phyloP scores from a whole-genome alignment of 2,888 invertebrate genomes.

The Drosophila phalerata region DNA sequence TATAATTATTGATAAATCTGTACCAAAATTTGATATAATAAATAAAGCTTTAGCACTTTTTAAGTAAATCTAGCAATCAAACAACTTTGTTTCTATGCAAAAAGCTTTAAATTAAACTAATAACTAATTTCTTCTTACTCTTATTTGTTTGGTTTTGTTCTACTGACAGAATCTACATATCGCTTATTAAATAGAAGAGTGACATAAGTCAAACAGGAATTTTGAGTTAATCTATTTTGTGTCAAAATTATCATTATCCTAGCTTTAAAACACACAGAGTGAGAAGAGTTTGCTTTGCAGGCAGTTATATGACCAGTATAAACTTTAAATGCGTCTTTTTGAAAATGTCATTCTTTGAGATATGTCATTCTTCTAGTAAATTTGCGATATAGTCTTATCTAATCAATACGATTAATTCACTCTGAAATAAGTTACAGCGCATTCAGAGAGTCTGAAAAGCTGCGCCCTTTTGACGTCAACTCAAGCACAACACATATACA shows the following conservation, averaged over 20 bases:
- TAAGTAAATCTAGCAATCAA: background rate
- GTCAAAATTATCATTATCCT: too few species aligned
- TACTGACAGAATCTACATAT: constrained; percentile 11
- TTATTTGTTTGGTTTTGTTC: background rate
- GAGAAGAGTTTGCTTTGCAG: too few species aligned
- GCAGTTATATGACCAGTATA: too few species aligned
- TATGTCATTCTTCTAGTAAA: too few species aligned
- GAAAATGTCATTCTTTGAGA: too few species aligned
- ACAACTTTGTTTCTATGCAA: background rate
- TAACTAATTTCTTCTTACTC: background rate
- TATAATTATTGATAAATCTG: background rate
- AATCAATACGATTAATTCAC: constrained; percentile 6
- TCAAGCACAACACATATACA: constrained; percentile 36
- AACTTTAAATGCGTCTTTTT: too few species aligned
- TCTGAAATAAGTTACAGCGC: constrained; percentile 22
- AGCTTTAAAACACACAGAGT: too few species aligned
- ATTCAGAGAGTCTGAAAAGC: constrained; percentile 18
- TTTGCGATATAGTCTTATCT: too few species aligned
- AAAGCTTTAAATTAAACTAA: background rate
- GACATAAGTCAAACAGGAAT: too few species aligned
- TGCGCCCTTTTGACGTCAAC: constrained; percentile 27
- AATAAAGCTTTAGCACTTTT: background rate
- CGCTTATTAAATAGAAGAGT: too few species aligned
- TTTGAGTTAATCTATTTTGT: too few species aligned
- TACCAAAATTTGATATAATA: background rate